phyloP scores from a whole-genome alignment of 2,113 vertebrate species.

The Marmota monax region DNA sequence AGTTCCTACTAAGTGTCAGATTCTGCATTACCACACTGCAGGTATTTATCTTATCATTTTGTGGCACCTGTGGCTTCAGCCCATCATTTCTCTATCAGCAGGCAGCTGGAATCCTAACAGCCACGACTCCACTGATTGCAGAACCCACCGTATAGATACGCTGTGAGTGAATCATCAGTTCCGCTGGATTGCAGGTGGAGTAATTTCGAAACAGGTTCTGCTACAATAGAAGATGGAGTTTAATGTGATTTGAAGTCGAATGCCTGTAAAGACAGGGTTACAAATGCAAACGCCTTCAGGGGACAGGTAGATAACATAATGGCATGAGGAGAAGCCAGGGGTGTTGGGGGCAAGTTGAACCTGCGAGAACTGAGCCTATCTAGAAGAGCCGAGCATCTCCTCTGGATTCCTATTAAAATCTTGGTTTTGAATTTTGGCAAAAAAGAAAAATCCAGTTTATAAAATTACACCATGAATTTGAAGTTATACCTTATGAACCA shows the following conservation, averaged over 20 bases:
- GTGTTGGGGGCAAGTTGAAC: neutral
- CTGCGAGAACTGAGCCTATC: neutral
- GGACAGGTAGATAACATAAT: neutral
- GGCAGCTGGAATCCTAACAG: constrained; percentile 22
- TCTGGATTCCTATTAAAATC: neutral
- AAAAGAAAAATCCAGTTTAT: neutral
- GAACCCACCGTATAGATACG: neutral
- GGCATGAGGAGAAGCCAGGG: neutral
- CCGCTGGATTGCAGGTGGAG: constrained; percentile 15
- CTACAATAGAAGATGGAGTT: neutral
- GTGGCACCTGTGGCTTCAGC: neutral
- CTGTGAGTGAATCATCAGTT: constrained; percentile 55
- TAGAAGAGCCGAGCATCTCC: neutral
- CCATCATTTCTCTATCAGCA: neutral
- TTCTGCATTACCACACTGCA: neutral
- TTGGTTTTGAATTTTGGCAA: constrained; percentile 6
- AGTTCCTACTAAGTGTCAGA: neutral
- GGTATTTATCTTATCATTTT: neutral
- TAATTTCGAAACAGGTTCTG: constrained; percentile 58
- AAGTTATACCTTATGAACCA: constrained; percentile 21
- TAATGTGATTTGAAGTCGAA: constrained; percentile 57
- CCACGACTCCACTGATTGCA: neutral
- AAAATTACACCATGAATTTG: neutral
- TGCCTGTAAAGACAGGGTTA: neutral
- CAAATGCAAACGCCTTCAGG: neutral